Conservation (phyloP, 1,140 invertebrate species). For the Notospermus geniculatus region DNA sequence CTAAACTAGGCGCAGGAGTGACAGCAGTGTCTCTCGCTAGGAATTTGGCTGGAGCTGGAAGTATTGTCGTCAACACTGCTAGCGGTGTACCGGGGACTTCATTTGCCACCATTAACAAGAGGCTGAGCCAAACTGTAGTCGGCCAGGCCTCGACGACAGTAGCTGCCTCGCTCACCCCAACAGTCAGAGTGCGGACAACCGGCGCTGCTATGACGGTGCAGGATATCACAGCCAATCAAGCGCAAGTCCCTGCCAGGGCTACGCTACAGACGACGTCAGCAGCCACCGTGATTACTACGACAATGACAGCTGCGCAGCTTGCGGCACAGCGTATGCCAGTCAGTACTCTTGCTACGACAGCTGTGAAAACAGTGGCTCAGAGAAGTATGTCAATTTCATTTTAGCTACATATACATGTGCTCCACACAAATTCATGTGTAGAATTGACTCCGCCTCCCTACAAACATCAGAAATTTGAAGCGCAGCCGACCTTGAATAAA, state of each 20-base stretch:
- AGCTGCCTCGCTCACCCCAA: conserved; percentile 24
- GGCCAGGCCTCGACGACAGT: conserved; percentile 29
- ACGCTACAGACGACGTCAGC: conserved; percentile 47
- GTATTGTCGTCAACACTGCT: conserved; percentile 40
- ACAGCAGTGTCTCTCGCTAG: conserved; percentile 38
- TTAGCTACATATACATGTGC: conserved; percentile 6
- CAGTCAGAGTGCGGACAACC: conserved; percentile 25
- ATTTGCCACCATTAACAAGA: conserved; percentile 44
- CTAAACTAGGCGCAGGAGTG: conserved; percentile 30
- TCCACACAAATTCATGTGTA: neutral
- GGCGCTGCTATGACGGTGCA: conserved; percentile 37
- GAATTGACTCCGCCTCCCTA: too few species aligned
- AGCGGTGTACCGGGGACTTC: conserved; percentile 26
- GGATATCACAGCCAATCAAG: conserved; percentile 33
- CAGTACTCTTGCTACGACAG: conserved; percentile 17
- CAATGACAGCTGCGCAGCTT: conserved; percentile 61
- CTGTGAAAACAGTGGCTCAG: conserved; percentile 17
- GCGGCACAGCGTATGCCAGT: conserved; percentile 31
- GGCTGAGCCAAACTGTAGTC: conserved; percentile 38
- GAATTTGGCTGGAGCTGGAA: conserved; percentile 30
- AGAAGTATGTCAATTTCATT: neutral
- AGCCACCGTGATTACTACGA: conserved; percentile 33
- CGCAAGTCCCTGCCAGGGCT: conserved; percentile 15
- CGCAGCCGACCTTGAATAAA: too few species aligned
- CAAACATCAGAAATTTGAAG: too few species aligned